Conservation (phyloP, 2,797 vertebrate species). For the Molossus molossus region DNA sequence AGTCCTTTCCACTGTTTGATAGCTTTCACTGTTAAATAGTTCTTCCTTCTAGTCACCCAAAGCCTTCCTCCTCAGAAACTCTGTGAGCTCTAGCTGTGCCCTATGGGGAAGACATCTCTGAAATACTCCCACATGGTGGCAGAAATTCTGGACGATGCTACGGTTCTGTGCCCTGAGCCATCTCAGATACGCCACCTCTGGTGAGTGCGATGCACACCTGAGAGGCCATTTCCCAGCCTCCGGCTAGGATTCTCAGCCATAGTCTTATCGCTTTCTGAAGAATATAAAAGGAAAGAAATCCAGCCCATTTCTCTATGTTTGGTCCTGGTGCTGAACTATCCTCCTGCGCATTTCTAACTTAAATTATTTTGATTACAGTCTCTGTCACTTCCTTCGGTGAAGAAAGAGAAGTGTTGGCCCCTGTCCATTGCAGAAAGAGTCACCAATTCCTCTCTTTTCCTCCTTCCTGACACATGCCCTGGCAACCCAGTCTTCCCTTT, state of each 20-base stretch:
- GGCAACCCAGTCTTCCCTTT: conserved; percentile 40
- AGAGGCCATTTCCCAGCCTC: conserved; percentile 19
- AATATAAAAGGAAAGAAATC: conserved; percentile 37
- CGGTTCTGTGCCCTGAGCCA: not conserved
- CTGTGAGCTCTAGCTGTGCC: not conserved
- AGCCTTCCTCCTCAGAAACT: not conserved
- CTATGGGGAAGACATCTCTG: not conserved
- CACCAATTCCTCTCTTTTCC: conserved; percentile 26
- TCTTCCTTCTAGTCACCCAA: not conserved
- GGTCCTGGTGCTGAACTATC: not conserved
- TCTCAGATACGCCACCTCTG: not conserved
- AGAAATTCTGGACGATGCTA: conserved; percentile 31
- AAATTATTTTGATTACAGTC: not conserved
- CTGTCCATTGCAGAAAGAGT: not conserved
- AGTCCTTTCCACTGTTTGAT: not conserved
- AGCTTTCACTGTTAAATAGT: not conserved
- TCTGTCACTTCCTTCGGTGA: not conserved
- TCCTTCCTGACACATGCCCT: conserved; percentile 19
- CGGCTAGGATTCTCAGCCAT: conserved; percentile 1
- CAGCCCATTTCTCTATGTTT: not conserved
- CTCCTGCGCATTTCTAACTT: conserved; percentile 43
- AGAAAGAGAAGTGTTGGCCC: not conserved
- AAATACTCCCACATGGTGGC: not conserved
- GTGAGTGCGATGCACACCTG: not conserved
- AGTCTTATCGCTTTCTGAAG: not conserved